Conservation (phyloP, 2,888 invertebrate species). For the Morpho achilles region DNA sequence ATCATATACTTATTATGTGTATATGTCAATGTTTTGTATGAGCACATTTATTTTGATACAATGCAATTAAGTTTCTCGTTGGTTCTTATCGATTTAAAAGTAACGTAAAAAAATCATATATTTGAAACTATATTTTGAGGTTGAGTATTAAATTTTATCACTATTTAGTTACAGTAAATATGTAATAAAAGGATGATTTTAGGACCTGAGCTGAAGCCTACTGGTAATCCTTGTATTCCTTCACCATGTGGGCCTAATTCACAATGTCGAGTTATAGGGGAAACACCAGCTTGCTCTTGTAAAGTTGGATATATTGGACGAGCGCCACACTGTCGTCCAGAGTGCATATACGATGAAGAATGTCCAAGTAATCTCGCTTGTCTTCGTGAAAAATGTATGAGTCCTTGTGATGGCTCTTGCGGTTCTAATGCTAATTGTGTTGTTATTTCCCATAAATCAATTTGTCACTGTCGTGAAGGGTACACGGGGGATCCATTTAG, state of each 20-base stretch:
- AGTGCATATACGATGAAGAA: conserved; percentile 91
- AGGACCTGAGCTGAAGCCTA: conserved; percentile 77
- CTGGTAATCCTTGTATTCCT: conserved; percentile 87
- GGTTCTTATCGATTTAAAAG: no score
- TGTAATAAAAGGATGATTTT: conserved; percentile 41
- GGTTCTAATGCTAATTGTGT: conserved; percentile 87
- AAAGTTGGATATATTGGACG: conserved; percentile 88
- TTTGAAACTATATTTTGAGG: no score
- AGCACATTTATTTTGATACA: no score
- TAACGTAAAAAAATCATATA: no score
- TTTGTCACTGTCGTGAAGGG: conserved; percentile 88
- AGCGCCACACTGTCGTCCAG: conserved; percentile 91
- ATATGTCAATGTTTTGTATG: no score
- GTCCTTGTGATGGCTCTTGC: conserved; percentile 92
- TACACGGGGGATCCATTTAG: conserved; percentile 92
- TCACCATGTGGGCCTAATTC: conserved; percentile 92
- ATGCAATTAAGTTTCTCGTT: no score
- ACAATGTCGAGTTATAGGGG: conserved; percentile 87
- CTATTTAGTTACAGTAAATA: no score
- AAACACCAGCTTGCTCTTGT: conserved; percentile 89
- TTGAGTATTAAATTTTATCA: no score
- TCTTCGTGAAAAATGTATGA: conserved; percentile 87
- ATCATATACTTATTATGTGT: conserved; percentile 9
- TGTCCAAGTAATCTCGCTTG: conserved; percentile 92
- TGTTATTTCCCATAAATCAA: conserved; percentile 90